phyloP scores from a whole-genome alignment of 2,113 vertebrate genomes.

The Phocoena sinus region DNA sequence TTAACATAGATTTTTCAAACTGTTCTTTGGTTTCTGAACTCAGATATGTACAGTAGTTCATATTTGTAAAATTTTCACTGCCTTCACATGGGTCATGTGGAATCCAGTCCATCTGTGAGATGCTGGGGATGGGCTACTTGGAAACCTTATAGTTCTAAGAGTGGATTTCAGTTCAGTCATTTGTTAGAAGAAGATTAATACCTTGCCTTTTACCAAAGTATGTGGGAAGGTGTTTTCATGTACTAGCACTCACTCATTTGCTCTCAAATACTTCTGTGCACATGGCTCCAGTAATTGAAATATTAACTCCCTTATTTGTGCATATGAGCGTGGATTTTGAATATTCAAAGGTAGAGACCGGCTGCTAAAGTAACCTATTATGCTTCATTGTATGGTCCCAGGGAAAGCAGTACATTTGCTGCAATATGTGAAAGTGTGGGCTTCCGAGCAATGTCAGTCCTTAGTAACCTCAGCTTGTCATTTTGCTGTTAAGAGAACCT shows the following conservation, averaged over 20 bases:
- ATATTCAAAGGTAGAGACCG: not conserved
- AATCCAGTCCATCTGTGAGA: not conserved
- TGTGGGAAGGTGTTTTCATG: not conserved
- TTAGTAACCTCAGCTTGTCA: not conserved
- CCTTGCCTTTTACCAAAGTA: not conserved
- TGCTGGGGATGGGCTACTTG: not conserved
- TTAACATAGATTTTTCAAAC: not conserved
- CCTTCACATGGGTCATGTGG: not conserved
- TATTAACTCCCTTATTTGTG: slow-evolving; percentile 9
- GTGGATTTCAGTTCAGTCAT: not conserved
- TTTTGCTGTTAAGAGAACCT: not conserved
- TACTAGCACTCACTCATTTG: not conserved
- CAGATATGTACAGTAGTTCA: not conserved
- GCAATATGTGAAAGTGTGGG: not conserved
- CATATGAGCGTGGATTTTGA: not conserved
- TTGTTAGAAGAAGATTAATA: not conserved
- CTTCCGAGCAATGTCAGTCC: not conserved
- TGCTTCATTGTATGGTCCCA: not conserved
- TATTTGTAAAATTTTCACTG: not conserved
- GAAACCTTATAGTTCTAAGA: not conserved
- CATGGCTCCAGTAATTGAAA: not conserved
- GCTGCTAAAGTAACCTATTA: not conserved
- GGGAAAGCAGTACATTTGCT: not conserved
- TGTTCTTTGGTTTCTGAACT: not conserved
- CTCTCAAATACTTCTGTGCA: not conserved